Evolutionary conservation across 2,113 vertebrate species (phyloP), one percentile per base, ranked within the genome.

Genomic region (Bujurquina vittata): DNA sequence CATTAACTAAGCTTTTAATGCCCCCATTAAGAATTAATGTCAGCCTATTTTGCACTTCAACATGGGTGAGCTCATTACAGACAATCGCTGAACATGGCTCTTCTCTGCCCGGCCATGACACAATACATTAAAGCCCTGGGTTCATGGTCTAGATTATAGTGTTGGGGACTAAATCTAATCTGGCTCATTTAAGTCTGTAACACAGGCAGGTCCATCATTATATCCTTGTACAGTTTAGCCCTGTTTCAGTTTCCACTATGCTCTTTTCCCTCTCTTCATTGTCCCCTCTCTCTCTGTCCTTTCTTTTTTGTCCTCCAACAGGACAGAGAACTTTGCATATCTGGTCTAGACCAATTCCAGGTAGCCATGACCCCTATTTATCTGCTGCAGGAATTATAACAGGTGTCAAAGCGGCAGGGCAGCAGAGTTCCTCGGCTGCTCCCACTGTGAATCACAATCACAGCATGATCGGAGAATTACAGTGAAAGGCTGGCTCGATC

Each of bases 1-100:
- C 82, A 93, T 93, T 92, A 93, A 88, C 86, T 90, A 90, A 87
- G 73, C 88, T 86, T 91, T 93, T 92, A 92, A 94, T 91, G 69
- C 69, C 75, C 77, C 77, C 57, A 87, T 92, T 88, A 90, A 91
- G 82, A 90, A 93, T 91, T 87, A 72, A 93, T 92, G 81, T 83
- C 77, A 91, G 85, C 83, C 79, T 59, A 60, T 82, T 91, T 90
- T 92, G 76, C 75, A 86, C 88, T 90, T 93, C 83, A 91, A 82
- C 84, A 86, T 85, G 79, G 86, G 63, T 84, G 80, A 84, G 84
- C 87, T 91, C 76, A 92, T 94, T 93, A 91, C 57, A 80, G 63
- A 63, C 77, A 75, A 72, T 76, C 20, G 79, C 26, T 81, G 74
- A 85, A 82, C 79, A 88, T 77, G 59, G 74, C 23, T 90, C 81